Evolutionary conservation across 2,113 vertebrate genomes (phyloP).

Genomic region (Oxyura jamaicensis): DNA sequence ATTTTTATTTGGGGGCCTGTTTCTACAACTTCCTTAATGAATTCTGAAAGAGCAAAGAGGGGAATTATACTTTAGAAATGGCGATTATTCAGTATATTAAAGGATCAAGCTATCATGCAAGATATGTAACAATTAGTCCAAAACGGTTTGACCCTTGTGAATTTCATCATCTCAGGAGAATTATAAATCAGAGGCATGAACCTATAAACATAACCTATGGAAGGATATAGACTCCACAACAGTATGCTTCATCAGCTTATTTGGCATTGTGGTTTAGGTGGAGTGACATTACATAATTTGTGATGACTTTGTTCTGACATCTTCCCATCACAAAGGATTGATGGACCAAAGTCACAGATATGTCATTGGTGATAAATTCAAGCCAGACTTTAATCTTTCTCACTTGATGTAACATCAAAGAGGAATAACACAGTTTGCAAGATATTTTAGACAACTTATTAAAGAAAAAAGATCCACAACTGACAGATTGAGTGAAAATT

Average conservation of each 20-base stretch:
- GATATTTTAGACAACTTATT: constrained; percentile 60
- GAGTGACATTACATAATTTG: constrained; percentile 55
- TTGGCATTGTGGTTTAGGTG: constrained; percentile 41
- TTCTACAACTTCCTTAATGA: neutral
- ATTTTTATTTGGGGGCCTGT: neutral
- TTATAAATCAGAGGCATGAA: constrained; percentile 46
- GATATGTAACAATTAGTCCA: neutral
- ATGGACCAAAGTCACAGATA: constrained; percentile 55
- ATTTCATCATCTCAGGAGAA: constrained; percentile 22
- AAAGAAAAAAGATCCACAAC: constrained; percentile 2
- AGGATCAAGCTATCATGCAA: neutral
- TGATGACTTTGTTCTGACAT: constrained; percentile 63
- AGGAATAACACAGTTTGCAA: constrained; percentile 50
- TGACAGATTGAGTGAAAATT: constrained; percentile 48
- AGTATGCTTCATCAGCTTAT: constrained; percentile 47
- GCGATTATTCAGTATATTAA: neutral
- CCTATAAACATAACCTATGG: neutral
- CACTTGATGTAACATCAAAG: constrained; percentile 57
- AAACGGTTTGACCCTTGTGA: constrained; percentile 7
- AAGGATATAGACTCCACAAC: constrained; percentile 2
- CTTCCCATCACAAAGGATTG: constrained; percentile 44
- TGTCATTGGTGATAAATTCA: constrained; percentile 66
- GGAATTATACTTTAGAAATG: neutral
- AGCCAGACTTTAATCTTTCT: constrained; percentile 59
- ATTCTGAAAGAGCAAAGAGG: neutral